Evolutionary conservation across 1,140 invertebrate genomes (phyloP).

Genomic region (Penaeus vannamei): DNA sequence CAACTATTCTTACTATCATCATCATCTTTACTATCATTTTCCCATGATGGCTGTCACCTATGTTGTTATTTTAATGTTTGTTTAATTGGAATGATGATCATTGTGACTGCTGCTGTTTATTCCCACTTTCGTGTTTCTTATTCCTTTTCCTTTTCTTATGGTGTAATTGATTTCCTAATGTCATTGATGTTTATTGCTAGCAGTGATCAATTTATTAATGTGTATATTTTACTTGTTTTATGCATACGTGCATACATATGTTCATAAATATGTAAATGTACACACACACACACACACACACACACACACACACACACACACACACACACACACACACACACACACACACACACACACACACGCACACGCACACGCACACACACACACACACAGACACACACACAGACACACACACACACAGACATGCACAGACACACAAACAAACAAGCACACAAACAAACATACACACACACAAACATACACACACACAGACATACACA

Average conservation of each 20-base stretch:
- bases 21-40: too few species aligned
- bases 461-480: conserved; percentile 74
- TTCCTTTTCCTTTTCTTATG: too few species aligned
- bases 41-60: too few species aligned
- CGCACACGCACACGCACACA: neutral
- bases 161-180: neutral
- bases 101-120: too few species aligned
- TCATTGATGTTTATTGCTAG: neutral
- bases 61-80: too few species aligned
- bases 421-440: neutral
- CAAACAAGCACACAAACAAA: neutral
- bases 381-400: neutral
- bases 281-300: neutral
- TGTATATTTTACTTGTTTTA: neutral
- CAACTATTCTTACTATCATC: too few species aligned
- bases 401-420: neutral
- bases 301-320: neutral
- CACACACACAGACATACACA: conserved; percentile 11
- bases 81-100: too few species aligned
- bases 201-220: too few species aligned
- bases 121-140: too few species aligned
- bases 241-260: neutral
- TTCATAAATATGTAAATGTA: neutral
- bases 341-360: neutral
- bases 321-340: neutral